Percentiles rank a stretch among this genome's conserved stretches.
phyloP scores from a whole-genome alignment of 2,113 vertebrate genomes.

The Alces alces region DNA sequence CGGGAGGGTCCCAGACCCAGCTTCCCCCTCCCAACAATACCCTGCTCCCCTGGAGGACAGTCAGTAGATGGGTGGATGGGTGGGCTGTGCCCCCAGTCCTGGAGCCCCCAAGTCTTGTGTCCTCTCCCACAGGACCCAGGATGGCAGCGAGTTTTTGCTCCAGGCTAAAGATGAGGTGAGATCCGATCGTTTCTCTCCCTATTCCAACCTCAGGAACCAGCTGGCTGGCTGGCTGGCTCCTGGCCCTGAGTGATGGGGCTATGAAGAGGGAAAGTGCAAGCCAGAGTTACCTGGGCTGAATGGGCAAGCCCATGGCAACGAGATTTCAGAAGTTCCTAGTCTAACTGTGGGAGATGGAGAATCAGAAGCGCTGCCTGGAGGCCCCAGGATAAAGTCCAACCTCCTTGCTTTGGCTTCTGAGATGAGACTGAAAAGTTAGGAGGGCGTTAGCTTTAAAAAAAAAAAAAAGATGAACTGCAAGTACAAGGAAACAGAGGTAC shows the following conservation, averaged over 20 bases:
- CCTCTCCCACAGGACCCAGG: constrained; percentile 85
- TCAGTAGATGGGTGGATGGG: not conserved
- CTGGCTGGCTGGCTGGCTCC: not conserved
- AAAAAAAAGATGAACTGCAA: not conserved
- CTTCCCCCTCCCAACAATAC: not conserved
- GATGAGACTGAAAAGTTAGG: not conserved
- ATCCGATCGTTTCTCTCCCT: not conserved
- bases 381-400: not conserved
- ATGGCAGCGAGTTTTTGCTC: constrained; percentile 93
- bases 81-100: not conserved
- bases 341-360: no score
- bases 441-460: not conserved
- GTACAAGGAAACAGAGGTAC: not conserved
- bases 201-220: not conserved
- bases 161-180: constrained; percentile 95
- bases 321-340: not conserved
- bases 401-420: not conserved
- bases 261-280: not conserved
- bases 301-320: not conserved
- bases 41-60: not conserved
- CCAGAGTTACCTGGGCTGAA: not conserved
- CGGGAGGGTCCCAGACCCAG: not conserved
- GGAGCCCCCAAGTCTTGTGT: constrained; percentile 5
- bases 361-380: not conserved
- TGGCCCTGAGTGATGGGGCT: not conserved